A percentile compares a stretch with the other conserved stretches of the same genome.
phyloP scores from a whole-genome alignment of 2,888 invertebrate genomes.

The Eutolmus rufibarbis region DNA sequence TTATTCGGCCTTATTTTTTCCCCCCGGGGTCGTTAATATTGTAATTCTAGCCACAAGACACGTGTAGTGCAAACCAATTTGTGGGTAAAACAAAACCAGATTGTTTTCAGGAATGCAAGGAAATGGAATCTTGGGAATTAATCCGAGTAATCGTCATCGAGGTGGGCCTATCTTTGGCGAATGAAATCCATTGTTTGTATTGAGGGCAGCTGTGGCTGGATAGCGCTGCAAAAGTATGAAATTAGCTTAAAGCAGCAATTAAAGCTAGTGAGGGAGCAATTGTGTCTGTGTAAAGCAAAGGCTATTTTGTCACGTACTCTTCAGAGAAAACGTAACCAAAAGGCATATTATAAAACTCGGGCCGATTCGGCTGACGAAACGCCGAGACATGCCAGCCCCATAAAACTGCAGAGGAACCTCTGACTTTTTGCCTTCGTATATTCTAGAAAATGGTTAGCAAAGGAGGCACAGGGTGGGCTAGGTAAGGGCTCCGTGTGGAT shows the following conservation, averaged over 20 bases:
- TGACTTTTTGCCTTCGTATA: neutral
- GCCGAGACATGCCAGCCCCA: neutral
- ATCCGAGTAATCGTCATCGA: neutral
- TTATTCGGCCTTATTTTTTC: too few relatives aligned
- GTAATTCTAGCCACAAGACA: neutral
- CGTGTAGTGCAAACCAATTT: neutral
- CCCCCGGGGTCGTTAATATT: too few relatives aligned
- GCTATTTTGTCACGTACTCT: slow-evolving; percentile 19
- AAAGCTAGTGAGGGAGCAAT: slow-evolving; percentile 5
- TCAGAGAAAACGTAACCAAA: neutral
- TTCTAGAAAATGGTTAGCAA: neutral
- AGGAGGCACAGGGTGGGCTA: neutral
- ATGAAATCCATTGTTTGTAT: neutral
- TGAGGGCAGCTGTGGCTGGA: neutral
- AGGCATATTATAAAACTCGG: neutral
- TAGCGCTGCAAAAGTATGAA: neutral
- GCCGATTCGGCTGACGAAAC: neutral
- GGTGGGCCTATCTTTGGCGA: neutral
- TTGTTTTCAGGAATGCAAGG: neutral
- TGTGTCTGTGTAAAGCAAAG: neutral
- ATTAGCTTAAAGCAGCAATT: slow-evolving; percentile 30
- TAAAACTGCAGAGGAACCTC: slow-evolving; percentile 11
- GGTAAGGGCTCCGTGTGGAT: neutral
- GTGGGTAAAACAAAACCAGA: neutral
- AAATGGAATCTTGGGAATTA: neutral